Evolutionary conservation across 2,797 vertebrate species (phyloP).

Genomic region (Sandelia bainsii): DNA sequence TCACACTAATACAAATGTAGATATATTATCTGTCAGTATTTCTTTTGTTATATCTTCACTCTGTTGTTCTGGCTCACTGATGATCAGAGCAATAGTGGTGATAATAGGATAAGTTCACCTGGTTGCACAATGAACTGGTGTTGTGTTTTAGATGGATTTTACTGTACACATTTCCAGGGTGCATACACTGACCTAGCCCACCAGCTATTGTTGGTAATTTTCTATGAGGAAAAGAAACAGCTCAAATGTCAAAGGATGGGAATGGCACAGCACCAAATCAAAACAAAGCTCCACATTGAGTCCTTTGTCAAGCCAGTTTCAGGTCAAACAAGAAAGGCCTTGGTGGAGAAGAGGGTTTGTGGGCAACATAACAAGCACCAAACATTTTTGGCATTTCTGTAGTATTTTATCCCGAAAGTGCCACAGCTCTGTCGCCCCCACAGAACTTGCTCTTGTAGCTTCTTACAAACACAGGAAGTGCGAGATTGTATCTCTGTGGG

Average conservation of each 20-base stretch:
- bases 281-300: slow-evolving; percentile 79
- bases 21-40: too few relatives aligned
- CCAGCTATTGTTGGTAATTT: slow-evolving; percentile 76
- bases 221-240: slow-evolving; percentile 64
- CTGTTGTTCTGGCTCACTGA: slow-evolving; percentile 16
- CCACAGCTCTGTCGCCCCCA: slow-evolving; percentile 17
- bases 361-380: slow-evolving; percentile 64
- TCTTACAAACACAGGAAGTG: slow-evolving; percentile 78
- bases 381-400: slow-evolving; percentile 70
- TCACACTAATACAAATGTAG: too few relatives aligned
- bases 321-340: slow-evolving; percentile 77
- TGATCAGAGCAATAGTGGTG: slow-evolving; percentile 35
- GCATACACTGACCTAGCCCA: slow-evolving; percentile 69
- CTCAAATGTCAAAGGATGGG: slow-evolving; percentile 83
- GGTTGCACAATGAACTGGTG: slow-evolving; percentile 56
- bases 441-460: slow-evolving; percentile 47
- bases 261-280: slow-evolving; percentile 77
- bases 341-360: slow-evolving; percentile 60
- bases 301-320: slow-evolving; percentile 70
- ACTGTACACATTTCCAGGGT: slow-evolving; percentile 57
- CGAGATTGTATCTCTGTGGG: slow-evolving; percentile 73
- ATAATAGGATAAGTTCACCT: slow-evolving; percentile 72
- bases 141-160: slow-evolving; percentile 45
- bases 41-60: not conserved
- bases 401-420: slow-evolving; percentile 60